These are phyloP conservation scores for Tanytarsus gracilentus DNA, from an alignment of 2,888 invertebrate species.

Conservation along the genomic window DNA sequence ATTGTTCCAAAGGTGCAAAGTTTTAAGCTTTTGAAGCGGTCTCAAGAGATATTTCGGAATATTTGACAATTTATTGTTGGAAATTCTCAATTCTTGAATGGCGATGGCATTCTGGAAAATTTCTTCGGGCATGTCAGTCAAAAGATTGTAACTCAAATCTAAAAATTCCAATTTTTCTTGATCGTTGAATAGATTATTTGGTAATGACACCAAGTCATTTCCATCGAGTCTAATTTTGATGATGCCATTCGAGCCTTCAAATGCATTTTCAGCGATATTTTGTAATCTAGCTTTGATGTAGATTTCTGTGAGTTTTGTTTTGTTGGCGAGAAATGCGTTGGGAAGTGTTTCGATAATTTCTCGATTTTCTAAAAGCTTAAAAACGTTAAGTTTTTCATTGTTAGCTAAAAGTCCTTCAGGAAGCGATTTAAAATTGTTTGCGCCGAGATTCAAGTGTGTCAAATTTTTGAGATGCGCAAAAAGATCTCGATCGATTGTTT, in stretches of 20 bases:
- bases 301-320: conserved; percentile 49
- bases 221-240: conserved; percentile 52
- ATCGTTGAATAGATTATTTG: conserved; percentile 53
- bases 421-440: conserved; percentile 56
- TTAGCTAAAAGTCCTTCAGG: conserved; percentile 51
- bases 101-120: conserved; percentile 50
- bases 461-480: conserved; percentile 55
- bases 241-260: conserved; percentile 51
- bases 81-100: conserved; percentile 53
- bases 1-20: no score
- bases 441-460: conserved; percentile 54
- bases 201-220: conserved; percentile 50
- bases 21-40: no score
- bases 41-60: conserved; percentile 37
- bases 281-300: conserved; percentile 51
- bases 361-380: conserved; percentile 52
- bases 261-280: conserved; percentile 52
- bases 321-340: conserved; percentile 50
- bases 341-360: conserved; percentile 51
- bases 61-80: conserved; percentile 52
- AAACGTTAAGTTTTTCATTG: conserved; percentile 47
- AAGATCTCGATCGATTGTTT: conserved; percentile 50
- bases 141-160: conserved; percentile 55
- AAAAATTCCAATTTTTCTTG: conserved; percentile 53
- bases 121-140: conserved; percentile 50